Evolutionary conservation across 2,888 invertebrate genomes (phyloP).

Genomic region (Serrognathus titanus): DNA sequence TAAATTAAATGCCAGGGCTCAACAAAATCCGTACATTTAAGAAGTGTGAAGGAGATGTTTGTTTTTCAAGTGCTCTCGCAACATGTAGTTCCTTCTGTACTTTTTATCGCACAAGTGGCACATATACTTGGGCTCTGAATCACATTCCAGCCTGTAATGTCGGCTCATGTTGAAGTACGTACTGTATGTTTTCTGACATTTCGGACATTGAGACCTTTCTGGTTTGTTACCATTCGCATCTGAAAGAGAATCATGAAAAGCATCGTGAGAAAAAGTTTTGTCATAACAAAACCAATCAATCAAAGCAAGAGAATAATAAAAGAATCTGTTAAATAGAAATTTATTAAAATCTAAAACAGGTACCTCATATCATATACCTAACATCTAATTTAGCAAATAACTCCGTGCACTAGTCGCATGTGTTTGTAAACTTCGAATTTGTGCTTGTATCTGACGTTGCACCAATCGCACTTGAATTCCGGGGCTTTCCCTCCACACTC

Average conservation of each 20-base stretch:
- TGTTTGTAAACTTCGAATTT: slow-evolving; percentile 17
- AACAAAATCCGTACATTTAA: too few relatives aligned
- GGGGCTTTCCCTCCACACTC: slow-evolving; percentile 77
- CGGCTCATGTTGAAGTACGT: slow-evolving; percentile 1
- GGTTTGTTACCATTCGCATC: not conserved
- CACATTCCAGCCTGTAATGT: slow-evolving; percentile 5
- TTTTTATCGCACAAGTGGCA: not conserved
- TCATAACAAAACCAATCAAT: too few relatives aligned
- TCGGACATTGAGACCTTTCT: not conserved
- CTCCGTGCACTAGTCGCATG: slow-evolving; percentile 6
- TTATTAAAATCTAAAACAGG: too few relatives aligned
- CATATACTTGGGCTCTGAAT: not conserved
- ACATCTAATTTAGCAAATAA: not conserved
- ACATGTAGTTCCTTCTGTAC: slow-evolving; percentile 58
- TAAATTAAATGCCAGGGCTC: too few relatives aligned
- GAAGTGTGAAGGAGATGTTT: not conserved
- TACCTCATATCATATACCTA: too few relatives aligned
- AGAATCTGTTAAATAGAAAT: too few relatives aligned
- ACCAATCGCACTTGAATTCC: slow-evolving; percentile 75
- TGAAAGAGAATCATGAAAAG: too few relatives aligned
- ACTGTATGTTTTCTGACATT: slow-evolving; percentile 1
- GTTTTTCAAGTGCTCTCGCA: not conserved
- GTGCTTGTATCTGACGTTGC: slow-evolving; percentile 37
- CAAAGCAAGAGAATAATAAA: too few relatives aligned
- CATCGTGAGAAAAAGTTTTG: too few relatives aligned